Base-by-base conservation (phyloP, 2,113 vertebrate genomes). In the Aix galericulata region DNA sequence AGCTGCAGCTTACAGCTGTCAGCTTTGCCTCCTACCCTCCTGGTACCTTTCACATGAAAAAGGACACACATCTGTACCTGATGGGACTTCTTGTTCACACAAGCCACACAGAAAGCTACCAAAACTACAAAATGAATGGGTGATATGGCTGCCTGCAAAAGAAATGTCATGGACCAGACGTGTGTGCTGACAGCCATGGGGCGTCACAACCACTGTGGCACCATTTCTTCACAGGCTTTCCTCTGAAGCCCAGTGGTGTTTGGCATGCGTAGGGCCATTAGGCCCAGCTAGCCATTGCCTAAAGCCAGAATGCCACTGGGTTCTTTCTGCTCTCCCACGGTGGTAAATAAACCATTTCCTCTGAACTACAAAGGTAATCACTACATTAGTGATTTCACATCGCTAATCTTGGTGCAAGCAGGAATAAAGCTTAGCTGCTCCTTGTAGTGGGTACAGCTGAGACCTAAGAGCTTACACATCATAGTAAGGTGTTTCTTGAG, bases 111-210 rank as follows among this genome's bases (percentile, higher is more conserved):
- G 71, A 85, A 26, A 74, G 27, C 21, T n/a, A 58, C 6, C 2
- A 11, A 73, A 91, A 23, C 40, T 2, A 0, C 17, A 72, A 84
- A 75, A 4, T 26, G 67, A 58, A 74, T 5, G 10, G 27, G 29
- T 23, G 9, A 53, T 26, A 11, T 53, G 11, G 42, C 26, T 58
- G 55, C 8, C 46, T 58, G 16, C 31, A 77, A 50, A 73, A 90
- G 20, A 76, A 27, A 69, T 1, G 1, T 40, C 71, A 44, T 1
- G 0, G 44, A 26, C 52, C 52, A 76, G 53, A 50, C 0, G 0
- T 8, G 29, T 5, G n/a, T 52, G 74, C 17, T 75, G 12, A 32
- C 13, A 56, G 46, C 27, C 32, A 29, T 59, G 68, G 42, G 68
- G 50, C 20, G 53, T 21, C 44, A 2, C 8, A 13, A 29, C 40